Evolutionary conservation across 2,888 invertebrate genomes (phyloP).

Genomic region (Rapana venosa): DNA sequence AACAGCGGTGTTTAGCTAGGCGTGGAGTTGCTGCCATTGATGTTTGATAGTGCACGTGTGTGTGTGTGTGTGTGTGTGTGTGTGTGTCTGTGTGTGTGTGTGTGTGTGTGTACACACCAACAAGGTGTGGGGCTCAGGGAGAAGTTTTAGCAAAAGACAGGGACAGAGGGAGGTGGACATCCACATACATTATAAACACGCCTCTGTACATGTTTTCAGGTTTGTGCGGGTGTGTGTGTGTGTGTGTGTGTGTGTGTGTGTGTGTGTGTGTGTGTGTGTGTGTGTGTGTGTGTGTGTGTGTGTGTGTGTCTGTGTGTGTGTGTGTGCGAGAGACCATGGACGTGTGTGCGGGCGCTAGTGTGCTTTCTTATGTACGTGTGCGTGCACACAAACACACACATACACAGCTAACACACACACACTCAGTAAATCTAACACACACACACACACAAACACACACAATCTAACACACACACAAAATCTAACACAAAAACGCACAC

Average conservation of each 20-base stretch:
- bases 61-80: slow-evolving; percentile 5
- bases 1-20: too few relatives aligned
- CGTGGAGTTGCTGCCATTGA: too few relatives aligned
- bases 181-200: too few relatives aligned
- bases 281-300: neutral
- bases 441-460: too few relatives aligned
- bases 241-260: neutral
- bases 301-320: neutral
- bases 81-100: slow-evolving; percentile 9
- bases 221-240: neutral
- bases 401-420: too few relatives aligned
- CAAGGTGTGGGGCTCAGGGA: too few relatives aligned
- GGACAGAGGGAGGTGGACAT: too few relatives aligned
- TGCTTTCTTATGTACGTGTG: neutral
- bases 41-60: neutral
- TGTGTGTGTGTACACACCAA: neutral
- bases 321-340: neutral
- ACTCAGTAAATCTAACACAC: too few relatives aligned
- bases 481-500: too few relatives aligned
- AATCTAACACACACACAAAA: too few relatives aligned
- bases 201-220: neutral
- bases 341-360: neutral
- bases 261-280: neutral
- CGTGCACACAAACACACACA: neutral
- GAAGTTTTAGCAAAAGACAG: too few relatives aligned